A percentile compares a stretch with the other conserved stretches of the same genome.
phyloP scores from a whole-genome alignment of 2,113 vertebrate genomes.

The Grantiella picta region DNA sequence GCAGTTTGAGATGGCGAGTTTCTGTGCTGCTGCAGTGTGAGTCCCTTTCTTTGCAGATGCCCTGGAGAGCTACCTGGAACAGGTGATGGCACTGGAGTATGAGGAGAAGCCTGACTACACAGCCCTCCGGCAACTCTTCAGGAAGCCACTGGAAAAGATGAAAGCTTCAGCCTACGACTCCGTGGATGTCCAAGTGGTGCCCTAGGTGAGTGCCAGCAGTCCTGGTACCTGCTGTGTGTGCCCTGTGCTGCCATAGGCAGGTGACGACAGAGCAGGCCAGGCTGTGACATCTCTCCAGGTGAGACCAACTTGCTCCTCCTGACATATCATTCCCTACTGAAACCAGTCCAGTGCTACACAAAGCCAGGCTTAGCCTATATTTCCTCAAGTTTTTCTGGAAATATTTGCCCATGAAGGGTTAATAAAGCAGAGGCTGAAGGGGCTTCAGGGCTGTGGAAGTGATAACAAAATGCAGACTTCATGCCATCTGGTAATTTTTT shows the following conservation, averaged over 20 bases:
- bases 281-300: background rate
- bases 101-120: constrained; percentile 82
- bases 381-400: background rate
- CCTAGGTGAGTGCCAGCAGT: constrained; percentile 23
- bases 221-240: fast-evolving
- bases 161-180: constrained; percentile 61
- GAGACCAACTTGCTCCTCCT: background rate
- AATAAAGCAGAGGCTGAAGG: background rate
- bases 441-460: background rate
- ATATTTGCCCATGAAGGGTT: background rate
- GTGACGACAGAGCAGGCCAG: background rate
- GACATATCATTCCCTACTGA: fast-evolving
- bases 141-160: constrained; percentile 65
- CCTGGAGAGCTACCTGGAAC: constrained; percentile 75
- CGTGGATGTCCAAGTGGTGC: constrained; percentile 45
- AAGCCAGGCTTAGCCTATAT: background rate
- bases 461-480: background rate
- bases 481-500: background rate
- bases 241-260: background rate
- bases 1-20: background rate
- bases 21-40: background rate
- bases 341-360: background rate
- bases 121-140: constrained; percentile 65
- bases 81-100: constrained; percentile 79
- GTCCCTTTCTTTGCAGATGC: constrained; percentile 63